These are phyloP conservation scores for Pimpla rufipes DNA, from an alignment of 2,888 invertebrate species.

Conservation along the genomic window DNA sequence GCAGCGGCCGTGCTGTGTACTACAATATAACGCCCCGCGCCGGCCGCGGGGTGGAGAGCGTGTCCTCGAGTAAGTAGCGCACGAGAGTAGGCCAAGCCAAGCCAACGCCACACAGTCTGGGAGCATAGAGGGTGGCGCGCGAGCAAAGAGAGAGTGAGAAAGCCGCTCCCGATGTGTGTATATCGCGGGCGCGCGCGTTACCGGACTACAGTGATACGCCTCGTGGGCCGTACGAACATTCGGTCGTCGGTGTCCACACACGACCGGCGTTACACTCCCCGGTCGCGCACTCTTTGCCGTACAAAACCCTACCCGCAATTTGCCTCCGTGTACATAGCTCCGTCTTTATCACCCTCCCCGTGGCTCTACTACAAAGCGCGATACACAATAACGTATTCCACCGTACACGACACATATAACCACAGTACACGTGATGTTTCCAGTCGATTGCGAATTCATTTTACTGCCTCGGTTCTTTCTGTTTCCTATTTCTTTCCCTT, in stretches of 20 bases:
- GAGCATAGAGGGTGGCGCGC: slow-evolving; percentile 1
- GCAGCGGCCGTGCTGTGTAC: slow-evolving; percentile 9
- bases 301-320: slow-evolving; percentile 35
- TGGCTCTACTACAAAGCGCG: slow-evolving; percentile 21
- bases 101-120: slow-evolving; percentile 65
- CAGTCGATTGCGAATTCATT: slow-evolving; percentile 22
- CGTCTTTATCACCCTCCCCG: slow-evolving; percentile 21
- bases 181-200: background rate
- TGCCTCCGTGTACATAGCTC: slow-evolving; percentile 28
- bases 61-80: slow-evolving; percentile 66
- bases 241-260: slow-evolving; percentile 25
- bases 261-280: slow-evolving; percentile 21
- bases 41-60: slow-evolving; percentile 30
- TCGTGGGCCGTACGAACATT: background rate
- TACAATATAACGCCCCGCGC: slow-evolving; percentile 1
- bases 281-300: background rate
- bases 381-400: slow-evolving; percentile 42
- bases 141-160: slow-evolving; percentile 18
- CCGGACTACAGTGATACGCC: background rate
- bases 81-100: slow-evolving; percentile 66
- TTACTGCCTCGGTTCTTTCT: slow-evolving; percentile 12
- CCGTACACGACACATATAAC: background rate
- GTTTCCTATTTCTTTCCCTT: background rate
- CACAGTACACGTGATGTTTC: slow-evolving; percentile 6
- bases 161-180: background rate